These are phyloP conservation scores for Aplodontia rufa DNA, from an alignment of 2,113 vertebrate species.

Conservation along the genomic window DNA sequence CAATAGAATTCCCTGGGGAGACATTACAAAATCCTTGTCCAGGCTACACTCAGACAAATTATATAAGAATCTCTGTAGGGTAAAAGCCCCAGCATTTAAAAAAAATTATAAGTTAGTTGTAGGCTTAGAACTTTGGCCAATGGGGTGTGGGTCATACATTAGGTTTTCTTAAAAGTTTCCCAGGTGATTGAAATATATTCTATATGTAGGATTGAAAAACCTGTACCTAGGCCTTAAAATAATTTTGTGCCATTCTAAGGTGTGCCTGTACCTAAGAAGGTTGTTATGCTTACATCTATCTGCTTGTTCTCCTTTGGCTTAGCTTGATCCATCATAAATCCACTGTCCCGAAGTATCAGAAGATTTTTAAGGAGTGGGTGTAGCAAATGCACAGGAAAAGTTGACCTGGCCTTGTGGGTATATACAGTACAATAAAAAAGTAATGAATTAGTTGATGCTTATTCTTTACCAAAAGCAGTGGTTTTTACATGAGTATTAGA, in stretches of 20 bases:
- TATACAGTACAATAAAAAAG: neutral
- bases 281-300: neutral
- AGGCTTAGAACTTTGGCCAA: neutral
- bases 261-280: neutral
- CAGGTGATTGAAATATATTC: neutral
- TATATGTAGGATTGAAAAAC: neutral
- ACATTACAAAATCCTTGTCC: neutral
- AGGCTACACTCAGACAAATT: neutral
- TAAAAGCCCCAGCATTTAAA: neutral
- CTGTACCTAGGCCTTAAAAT: neutral
- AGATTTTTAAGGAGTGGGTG: neutral
- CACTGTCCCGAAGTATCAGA: neutral
- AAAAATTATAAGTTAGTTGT: neutral
- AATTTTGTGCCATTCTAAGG: neutral
- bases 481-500: neutral
- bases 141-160: neutral
- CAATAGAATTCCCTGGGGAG: neutral
- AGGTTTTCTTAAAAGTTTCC: neutral
- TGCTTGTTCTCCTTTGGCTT: neutral
- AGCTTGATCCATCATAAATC: neutral
- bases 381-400: neutral
- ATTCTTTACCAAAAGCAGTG: neutral
- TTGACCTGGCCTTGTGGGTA: neutral
- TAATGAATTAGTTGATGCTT: neutral
- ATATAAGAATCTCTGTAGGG: neutral